phyloP scores from a whole-genome alignment of 2,797 vertebrate species.

The Chelon auratus region DNA sequence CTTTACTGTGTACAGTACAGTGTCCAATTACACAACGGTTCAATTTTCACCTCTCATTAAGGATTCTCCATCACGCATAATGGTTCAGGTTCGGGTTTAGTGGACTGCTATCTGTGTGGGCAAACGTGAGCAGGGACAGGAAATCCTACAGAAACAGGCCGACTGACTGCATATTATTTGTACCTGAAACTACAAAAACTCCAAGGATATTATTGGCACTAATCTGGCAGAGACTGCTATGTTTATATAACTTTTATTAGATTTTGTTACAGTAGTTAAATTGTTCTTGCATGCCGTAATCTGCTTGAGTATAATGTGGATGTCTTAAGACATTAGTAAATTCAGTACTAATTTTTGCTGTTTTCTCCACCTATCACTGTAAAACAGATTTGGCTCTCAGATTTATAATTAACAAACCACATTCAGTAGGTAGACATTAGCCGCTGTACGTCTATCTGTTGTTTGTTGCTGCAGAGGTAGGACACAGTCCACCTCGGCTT shows the following conservation, averaged over 20 bases:
- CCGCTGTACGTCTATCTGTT: too few relatives aligned
- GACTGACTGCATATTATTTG: constrained; percentile 22
- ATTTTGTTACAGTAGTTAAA: not conserved
- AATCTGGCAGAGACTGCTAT: not conserved
- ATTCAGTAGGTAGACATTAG: too few relatives aligned
- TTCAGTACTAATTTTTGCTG: too few relatives aligned
- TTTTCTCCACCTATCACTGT: too few relatives aligned
- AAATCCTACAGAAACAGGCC: constrained; percentile 20
- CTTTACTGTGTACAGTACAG: constrained; percentile 89
- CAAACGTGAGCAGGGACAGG: constrained; percentile 24
- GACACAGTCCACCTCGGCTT: too few relatives aligned
- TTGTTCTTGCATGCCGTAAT: too few relatives aligned
- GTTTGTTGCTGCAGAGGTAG: too few relatives aligned
- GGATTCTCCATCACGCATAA: constrained; percentile 73
- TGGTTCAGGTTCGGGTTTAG: constrained; percentile 52
- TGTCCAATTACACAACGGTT: constrained; percentile 83
- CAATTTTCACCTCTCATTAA: constrained; percentile 86
- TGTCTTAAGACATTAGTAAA: too few relatives aligned
- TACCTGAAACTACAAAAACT: constrained; percentile 16
- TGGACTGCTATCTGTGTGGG: constrained; percentile 41
- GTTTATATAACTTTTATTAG: not conserved
- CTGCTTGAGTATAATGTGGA: too few relatives aligned
- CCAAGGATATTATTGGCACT: constrained; percentile 3
- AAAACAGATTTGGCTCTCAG: too few relatives aligned
- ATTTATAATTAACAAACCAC: too few relatives aligned